Base-by-base conservation (phyloP, 2,797 vertebrate species). In the Gambusia yucatana region DNA sequence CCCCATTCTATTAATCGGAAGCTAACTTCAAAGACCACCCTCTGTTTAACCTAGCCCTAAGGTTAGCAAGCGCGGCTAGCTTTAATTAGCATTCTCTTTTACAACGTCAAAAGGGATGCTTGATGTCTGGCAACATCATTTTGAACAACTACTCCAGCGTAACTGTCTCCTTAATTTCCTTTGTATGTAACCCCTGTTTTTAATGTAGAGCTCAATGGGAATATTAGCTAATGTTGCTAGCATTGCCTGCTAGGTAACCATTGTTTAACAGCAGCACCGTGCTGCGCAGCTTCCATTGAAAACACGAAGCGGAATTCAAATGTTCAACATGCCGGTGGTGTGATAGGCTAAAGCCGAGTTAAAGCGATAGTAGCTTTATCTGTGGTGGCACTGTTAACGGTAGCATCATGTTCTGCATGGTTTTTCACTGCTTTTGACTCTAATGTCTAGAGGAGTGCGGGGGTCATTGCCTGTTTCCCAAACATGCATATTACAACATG, bases 191-290 rank as follows among this genome's bases (percentile, higher is more conserved):
- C 39, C 20, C 16, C 3, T 33, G 17, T n/a, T 43, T 75, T 55
- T 46, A 25, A 13, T 2, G 20, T 39, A 39, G 11, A 52, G 82
- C 74, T 75, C 69, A 46, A 76, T 87, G 76, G 17, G 50, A 48
- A 74, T 73, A 16, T 6, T 6, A 39, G 89, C 86, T 91, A 91
- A 70, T 75, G 55, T 2, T 36, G 36, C 50, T 86, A 90, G 90
- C 90, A 33, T 46, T 16, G 41, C 57, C 11, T 28, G 57, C 74
- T 46, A 63, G 44, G 73, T 73, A 3, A 77, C 91, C 87, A 89
- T 92, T 93, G 91, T 93, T 87, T 82, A 77, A 83, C 74, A 74
- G 63, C 76, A 70, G 61, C 83, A 71, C 52, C 8, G 20, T 17
- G 48, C 50, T 67, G 65, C 67, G 67, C 25, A 76, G 59, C 57